These are phyloP conservation scores for Acrobasis repandana DNA, from an alignment of 2,888 invertebrate genomes.

Conservation along the genomic window DNA sequence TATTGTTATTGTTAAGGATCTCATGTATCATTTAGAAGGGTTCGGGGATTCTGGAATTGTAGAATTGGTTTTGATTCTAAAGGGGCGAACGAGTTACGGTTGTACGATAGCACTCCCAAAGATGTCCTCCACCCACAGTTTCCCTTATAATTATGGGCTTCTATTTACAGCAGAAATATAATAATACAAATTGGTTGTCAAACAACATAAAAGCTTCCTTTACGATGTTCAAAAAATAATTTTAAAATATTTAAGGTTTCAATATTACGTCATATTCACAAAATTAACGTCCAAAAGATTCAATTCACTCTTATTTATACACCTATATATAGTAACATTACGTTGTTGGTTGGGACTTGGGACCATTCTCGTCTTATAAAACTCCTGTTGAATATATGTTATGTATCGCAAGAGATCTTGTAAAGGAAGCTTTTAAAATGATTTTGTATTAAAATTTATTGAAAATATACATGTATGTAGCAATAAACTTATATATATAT, in stretches of 20 bases:
- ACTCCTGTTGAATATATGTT: neutral
- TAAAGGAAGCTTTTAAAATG: conserved; percentile 14
- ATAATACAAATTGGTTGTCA: conserved; percentile 51
- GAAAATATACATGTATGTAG: conserved; percentile 20
- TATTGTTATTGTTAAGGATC: conserved; percentile 82
- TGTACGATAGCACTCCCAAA: neutral
- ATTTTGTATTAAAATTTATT: conserved; percentile 30
- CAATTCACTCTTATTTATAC: no score
- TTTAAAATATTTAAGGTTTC: no score
- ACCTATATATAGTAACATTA: no score
- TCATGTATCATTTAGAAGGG: conserved; percentile 76
- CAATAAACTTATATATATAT: conserved; percentile 7
- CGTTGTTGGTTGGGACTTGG: no score
- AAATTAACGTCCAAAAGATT: no score
- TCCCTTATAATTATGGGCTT: conserved; percentile 10
- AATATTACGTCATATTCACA: no score
- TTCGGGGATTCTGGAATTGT: conserved; percentile 74
- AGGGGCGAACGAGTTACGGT: neutral
- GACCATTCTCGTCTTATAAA: no score
- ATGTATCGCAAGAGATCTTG: conserved; percentile 21
- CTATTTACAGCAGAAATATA: conserved; percentile 32
- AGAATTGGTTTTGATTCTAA: conserved; percentile 56
- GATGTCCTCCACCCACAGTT: neutral
- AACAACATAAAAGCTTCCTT: conserved; percentile 43
- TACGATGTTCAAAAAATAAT: conserved; percentile 43